Conservation (phyloP, 1,140 invertebrate genomes). For the Apis cerana region DNA sequence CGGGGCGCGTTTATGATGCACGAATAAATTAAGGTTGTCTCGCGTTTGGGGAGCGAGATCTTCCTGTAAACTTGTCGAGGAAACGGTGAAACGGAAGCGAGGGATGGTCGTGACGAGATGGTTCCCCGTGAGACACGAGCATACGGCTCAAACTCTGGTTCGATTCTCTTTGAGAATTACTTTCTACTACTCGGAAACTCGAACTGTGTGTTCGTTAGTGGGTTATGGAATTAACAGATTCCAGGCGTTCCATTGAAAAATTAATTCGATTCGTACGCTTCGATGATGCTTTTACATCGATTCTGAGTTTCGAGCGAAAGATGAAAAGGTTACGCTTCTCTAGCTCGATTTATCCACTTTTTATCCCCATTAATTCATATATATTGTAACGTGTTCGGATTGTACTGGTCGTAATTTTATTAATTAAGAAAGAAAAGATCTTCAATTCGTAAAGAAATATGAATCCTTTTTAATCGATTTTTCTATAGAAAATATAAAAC, state of each 20-base stretch:
- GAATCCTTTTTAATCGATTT: no score
- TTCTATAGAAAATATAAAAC: no score
- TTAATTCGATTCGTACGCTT: neutral
- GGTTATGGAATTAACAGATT: neutral
- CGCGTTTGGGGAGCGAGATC: neutral
- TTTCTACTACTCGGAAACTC: neutral
- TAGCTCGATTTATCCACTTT: no score
- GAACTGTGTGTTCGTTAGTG: neutral
- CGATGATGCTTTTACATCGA: neutral
- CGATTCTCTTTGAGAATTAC: constrained; percentile 29
- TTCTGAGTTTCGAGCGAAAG: neutral
- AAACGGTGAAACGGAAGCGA: no score
- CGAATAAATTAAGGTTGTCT: constrained; percentile 40
- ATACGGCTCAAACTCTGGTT: neutral
- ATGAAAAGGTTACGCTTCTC: no score
- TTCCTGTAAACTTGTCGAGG: no score
- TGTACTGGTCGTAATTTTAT: no score
- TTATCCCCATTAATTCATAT: no score
- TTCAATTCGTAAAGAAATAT: no score
- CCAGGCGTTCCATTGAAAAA: neutral
- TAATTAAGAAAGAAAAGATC: no score
- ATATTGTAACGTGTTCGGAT: no score
- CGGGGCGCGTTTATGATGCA: constrained; percentile 14
- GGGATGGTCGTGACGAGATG: no score
- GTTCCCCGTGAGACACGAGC: neutral